Conservation (phyloP, 2,797 vertebrate genomes). For the Ciconia nigra region DNA sequence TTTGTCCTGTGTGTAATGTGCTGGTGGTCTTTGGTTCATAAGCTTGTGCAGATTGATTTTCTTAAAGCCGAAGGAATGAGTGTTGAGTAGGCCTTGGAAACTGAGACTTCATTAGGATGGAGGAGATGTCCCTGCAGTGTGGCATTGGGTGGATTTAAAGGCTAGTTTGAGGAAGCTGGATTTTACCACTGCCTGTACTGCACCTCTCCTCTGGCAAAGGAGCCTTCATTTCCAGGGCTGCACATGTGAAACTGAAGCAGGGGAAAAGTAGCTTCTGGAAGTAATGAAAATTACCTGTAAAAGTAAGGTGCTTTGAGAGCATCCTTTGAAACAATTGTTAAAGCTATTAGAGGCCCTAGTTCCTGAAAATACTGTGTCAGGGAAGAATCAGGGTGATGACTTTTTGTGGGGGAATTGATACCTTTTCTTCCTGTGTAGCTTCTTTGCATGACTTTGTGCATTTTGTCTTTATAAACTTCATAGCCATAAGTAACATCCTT, state of each 20-base stretch:
- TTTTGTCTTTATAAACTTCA: neutral
- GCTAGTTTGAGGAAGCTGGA: neutral
- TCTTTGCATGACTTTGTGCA: neutral
- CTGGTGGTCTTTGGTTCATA: neutral
- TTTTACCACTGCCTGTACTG: neutral
- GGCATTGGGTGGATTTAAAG: neutral
- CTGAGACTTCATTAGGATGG: neutral
- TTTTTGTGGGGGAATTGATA: neutral
- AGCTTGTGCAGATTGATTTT: neutral
- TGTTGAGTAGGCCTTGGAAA: neutral
- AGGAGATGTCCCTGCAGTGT: neutral
- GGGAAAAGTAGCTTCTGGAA: neutral
- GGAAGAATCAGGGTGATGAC: neutral
- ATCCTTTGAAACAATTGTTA: neutral
- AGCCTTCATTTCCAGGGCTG: neutral
- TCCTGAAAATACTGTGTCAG: neutral
- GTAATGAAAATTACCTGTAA: neutral
- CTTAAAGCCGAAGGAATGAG: neutral
- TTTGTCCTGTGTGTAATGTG: neutral
- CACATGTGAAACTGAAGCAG: neutral
- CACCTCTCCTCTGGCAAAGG: neutral
- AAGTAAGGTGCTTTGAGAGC: neutral
- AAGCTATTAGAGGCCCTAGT: neutral
- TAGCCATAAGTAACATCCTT: neutral
- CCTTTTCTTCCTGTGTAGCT: neutral